These are phyloP conservation scores for Ranitomeya imitator DNA, from an alignment of 2,113 vertebrate species.

Conservation along the genomic window DNA sequence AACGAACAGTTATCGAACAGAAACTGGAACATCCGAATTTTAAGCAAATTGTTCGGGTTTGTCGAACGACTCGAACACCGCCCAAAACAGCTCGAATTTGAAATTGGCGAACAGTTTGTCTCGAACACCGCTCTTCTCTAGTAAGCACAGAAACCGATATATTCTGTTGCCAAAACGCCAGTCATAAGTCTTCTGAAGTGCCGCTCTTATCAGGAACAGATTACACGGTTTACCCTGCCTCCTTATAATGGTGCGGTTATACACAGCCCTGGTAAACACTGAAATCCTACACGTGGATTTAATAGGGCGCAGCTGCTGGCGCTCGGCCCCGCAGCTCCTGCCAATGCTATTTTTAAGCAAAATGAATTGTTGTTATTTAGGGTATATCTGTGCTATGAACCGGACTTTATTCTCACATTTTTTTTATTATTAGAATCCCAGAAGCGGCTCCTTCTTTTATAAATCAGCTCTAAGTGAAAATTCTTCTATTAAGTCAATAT, in stretches of 20 bases:
- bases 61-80: too few species aligned
- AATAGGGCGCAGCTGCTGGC: constrained; percentile 3
- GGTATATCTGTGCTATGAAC: not conserved
- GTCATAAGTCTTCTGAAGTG: constrained; percentile 25
- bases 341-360: constrained; percentile 7
- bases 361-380: not conserved
- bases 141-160: not conserved
- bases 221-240: constrained; percentile 24
- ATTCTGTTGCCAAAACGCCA: constrained; percentile 34
- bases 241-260: constrained; percentile 12
- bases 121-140: too few species aligned
- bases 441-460: not conserved
- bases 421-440: not conserved
- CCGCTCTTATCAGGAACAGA: constrained; percentile 47
- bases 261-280: constrained; percentile 7
- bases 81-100: too few species aligned
- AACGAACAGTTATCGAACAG: too few species aligned
- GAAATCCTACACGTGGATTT: not conserved
- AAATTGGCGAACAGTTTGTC: too few species aligned
- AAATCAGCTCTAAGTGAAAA: not conserved
- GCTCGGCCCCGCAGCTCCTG: not conserved
- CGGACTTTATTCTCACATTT: not conserved
- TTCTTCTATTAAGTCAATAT: not conserved
- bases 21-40: too few species aligned
- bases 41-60: too few species aligned